Base-by-base conservation (phyloP, 2,113 vertebrate genomes). In the Sprattus sprattus region DNA sequence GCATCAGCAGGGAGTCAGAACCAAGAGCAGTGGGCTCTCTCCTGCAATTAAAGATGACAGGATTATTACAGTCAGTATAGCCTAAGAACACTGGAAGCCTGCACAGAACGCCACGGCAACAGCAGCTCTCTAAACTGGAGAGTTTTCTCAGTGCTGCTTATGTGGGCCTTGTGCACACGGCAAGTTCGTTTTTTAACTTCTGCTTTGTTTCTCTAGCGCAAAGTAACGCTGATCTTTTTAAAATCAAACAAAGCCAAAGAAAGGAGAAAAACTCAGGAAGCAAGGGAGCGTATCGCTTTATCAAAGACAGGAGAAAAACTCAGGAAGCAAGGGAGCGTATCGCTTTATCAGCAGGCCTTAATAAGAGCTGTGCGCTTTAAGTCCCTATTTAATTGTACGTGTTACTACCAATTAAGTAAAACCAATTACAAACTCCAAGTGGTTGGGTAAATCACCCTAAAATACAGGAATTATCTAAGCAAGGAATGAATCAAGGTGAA, bases 401-500 rank as follows among this genome's bases (percentile, higher is more conserved):
- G 81, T 87, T 83, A 4, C 39, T 85, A 81, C 39, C 75, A 85
- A 47, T 81, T 82, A 45, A 39, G 1, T 84, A 82, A 86, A 91
- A 83, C 25, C 52, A 78, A 82, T 78, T 89, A 88, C 9, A 86
- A 49, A 80, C 25, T 49, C 49, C 18, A 45, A 90, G 5, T 45
- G 8, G 45, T 88, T 6, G 25, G 15, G 50, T 85, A 87, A 87
- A 89, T 90, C 64, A 57, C 81, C 28, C 13, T 49, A 82, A 87
- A 88, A 84, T 85, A 47, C 47, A 71, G 57, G 45, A 82, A 75
- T 82, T 83, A 85, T 88, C 84, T 81, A 82, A 88, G 85, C 87
- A 86, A 87, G 87, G 85, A 78, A 85, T 83, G 28, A 89, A 32
- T 92, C 90, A 88, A 32, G n/a, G 87, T 91, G 60, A 87, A 82